Percentiles rank a stretch among this genome's conserved stretches.
Conservation (phyloP, 2,113 vertebrate genomes). For the Odontesthes bonariensis region DNA sequence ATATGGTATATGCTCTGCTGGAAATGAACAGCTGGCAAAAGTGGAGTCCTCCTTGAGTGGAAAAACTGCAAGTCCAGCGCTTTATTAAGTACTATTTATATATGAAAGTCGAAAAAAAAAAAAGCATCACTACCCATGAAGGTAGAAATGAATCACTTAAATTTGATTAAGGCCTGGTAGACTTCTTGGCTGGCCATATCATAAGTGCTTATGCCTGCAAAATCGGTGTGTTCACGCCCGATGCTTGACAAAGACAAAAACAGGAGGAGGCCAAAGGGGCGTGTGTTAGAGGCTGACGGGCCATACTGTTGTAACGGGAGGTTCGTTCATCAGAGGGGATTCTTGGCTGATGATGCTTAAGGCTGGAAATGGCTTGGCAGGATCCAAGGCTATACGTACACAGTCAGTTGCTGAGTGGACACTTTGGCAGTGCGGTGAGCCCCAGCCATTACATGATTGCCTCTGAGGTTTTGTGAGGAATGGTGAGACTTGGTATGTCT, state of each 20-base stretch:
- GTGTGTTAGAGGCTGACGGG: slow-evolving; percentile 28
- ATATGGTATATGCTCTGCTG: slow-evolving; percentile 35
- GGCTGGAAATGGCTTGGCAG: slow-evolving; percentile 65
- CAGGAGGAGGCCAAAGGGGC: background rate
- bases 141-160: slow-evolving; percentile 26
- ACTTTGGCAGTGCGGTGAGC: slow-evolving; percentile 49
- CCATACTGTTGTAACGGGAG: slow-evolving; percentile 15
- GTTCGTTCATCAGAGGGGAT: slow-evolving; percentile 46
- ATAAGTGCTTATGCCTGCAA: slow-evolving; percentile 28
- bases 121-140: slow-evolving; percentile 12
- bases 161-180: slow-evolving; percentile 46
- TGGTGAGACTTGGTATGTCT: slow-evolving; percentile 51
- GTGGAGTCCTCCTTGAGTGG: slow-evolving; percentile 36
- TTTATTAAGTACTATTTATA: slow-evolving; percentile 50
- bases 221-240: slow-evolving; percentile 26
- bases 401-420: slow-evolving; percentile 73
- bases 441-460: slow-evolving; percentile 76
- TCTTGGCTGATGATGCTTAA: slow-evolving; percentile 58
- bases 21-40: slow-evolving; percentile 52
- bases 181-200: slow-evolving; percentile 43
- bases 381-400: slow-evolving; percentile 47
- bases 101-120: slow-evolving; percentile 33
- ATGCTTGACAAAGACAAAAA: slow-evolving; percentile 57
- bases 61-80: slow-evolving; percentile 61
- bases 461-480: slow-evolving; percentile 53